Evolutionary conservation across 2,797 vertebrate genomes (phyloP).

Genomic region (Brachyalestes nurse): DNA sequence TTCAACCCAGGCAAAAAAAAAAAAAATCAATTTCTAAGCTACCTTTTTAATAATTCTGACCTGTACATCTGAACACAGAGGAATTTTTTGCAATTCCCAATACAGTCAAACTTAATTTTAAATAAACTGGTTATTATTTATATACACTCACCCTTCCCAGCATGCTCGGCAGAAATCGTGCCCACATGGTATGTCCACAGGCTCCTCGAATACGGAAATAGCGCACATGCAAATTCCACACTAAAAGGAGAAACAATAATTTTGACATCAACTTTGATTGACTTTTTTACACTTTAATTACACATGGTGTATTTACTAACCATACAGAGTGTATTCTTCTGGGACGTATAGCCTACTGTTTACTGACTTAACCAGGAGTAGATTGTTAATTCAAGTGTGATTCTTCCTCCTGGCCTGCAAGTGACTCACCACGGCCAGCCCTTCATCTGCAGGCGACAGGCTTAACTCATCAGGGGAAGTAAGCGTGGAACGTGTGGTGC

Average conservation of each 20-base stretch:
- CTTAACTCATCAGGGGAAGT: conserved; percentile 94
- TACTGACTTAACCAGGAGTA: not conserved
- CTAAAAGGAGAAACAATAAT: conserved; percentile 69
- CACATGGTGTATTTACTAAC: conserved; percentile 15
- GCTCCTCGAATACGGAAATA: conserved; percentile 79
- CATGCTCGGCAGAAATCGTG: conserved; percentile 96
- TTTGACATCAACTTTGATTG: too few species aligned
- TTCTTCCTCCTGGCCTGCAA: not conserved
- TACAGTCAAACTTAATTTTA: not conserved
- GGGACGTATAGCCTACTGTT: not conserved
- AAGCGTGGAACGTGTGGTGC: conserved; percentile 89
- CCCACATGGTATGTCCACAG: conserved; percentile 94
- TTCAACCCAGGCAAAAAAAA: not conserved
- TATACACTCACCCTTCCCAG: conserved; percentile 11
- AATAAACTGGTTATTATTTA: not conserved
- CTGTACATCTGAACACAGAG: not conserved
- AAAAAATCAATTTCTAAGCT: not conserved
- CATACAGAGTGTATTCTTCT: not conserved
- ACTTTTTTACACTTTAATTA: not conserved
- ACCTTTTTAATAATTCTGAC: not conserved
- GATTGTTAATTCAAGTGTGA: not conserved
- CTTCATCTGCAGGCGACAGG: conserved; percentile 65
- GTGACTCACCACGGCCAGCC: not conserved
- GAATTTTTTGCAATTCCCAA: not conserved
- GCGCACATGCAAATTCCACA: conserved; percentile 16